These are phyloP conservation scores for Catharus bicknelli DNA, from an alignment of 2,113 vertebrate genomes.

Conservation along the genomic window DNA sequence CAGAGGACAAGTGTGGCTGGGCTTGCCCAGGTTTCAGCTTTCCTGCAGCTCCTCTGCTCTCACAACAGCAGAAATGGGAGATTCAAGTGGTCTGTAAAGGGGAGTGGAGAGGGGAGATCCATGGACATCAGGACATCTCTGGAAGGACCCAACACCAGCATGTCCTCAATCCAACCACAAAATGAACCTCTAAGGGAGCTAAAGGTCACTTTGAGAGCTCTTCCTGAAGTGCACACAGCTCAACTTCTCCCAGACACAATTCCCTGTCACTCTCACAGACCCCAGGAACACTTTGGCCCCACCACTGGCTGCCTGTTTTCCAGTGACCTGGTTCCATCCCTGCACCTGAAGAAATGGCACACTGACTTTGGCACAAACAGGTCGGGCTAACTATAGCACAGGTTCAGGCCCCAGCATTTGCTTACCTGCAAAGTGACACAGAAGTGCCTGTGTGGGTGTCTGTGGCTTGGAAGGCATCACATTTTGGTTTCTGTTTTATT, in stretches of 20 bases:
- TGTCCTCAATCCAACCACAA: not conserved
- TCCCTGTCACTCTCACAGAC: not conserved
- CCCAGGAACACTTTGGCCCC: not conserved
- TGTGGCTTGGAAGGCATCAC: not conserved
- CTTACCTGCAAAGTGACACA: constrained; percentile 44
- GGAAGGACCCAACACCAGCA: not conserved
- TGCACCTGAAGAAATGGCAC: not conserved
- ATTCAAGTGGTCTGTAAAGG: not conserved
- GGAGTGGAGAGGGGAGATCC: not conserved
- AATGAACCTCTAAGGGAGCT: not conserved
- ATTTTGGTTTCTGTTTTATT: constrained; percentile 29
- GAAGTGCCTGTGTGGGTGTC: constrained; percentile 3
- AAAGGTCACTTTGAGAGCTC: not conserved
- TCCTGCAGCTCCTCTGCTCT: not conserved
- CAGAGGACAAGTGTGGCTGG: not conserved
- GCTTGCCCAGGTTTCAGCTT: not conserved
- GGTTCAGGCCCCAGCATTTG: not conserved
- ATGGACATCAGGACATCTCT: not conserved
- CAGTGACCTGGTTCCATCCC: constrained; percentile 57
- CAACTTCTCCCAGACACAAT: not conserved
- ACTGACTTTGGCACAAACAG: constrained; percentile 53
- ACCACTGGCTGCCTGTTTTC: constrained; percentile 27
- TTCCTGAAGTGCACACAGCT: not conserved
- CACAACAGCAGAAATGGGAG: not conserved
- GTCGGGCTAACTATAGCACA: constrained; percentile 60